phyloP scores from a whole-genome alignment of 1,140 invertebrate genomes.

The Halesus radiatus region DNA sequence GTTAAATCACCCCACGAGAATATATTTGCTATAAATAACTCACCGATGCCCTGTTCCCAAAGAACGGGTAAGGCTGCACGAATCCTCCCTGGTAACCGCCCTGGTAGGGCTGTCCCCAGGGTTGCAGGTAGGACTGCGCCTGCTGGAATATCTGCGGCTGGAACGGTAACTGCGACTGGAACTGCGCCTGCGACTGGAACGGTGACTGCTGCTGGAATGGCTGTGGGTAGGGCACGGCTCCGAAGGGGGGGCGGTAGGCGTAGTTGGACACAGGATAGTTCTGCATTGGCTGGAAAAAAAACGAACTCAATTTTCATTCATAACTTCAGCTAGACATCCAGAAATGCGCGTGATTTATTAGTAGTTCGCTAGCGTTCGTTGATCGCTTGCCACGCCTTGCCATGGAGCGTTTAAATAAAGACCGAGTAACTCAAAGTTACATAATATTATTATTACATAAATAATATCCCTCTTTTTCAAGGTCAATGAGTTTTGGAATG shows the following conservation, averaged over 20 bases:
- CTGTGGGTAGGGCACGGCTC: constrained; percentile 57
- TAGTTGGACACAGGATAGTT: constrained; percentile 36
- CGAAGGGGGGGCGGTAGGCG: constrained; percentile 8
- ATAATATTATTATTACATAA: too few species aligned
- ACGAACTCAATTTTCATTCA: too few species aligned
- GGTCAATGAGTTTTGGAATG: too few species aligned
- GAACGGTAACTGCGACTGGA: constrained; percentile 51
- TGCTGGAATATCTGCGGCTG: constrained; percentile 24
- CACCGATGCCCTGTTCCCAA: constrained; percentile 64
- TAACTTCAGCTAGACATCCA: too few species aligned
- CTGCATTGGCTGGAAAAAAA: constrained; percentile 23
- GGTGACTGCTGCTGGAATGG: constrained; percentile 43
- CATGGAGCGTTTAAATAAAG: too few species aligned
- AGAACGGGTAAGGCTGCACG: constrained; percentile 63
- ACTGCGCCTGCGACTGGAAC: constrained; percentile 12
- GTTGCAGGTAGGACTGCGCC: constrained; percentile 50
- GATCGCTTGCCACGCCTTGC: too few species aligned
- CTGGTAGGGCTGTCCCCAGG: constrained; percentile 61
- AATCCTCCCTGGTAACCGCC: constrained; percentile 61
- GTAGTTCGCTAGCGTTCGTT: too few species aligned
- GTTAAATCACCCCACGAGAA: too few species aligned
- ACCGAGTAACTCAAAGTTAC: too few species aligned
- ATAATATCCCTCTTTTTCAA: too few species aligned
- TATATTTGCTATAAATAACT: too few species aligned
- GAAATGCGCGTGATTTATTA: too few species aligned